Evolutionary conservation across 2,888 invertebrate species (phyloP).

Genomic region (Leucoma salicis): DNA sequence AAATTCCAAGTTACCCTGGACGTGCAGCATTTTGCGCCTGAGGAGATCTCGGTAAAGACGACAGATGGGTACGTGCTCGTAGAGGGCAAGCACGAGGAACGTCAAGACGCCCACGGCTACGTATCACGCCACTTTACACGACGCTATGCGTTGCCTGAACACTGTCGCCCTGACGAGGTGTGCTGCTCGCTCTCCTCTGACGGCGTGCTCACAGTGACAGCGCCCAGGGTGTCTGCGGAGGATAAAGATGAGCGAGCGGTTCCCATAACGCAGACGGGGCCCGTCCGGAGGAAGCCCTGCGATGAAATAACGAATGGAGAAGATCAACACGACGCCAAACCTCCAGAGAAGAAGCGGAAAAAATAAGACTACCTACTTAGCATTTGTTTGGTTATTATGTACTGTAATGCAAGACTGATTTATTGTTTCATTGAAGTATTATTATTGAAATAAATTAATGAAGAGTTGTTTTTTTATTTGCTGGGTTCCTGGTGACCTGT

Average conservation of each 20-base stretch:
- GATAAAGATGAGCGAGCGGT: conserved; percentile 73
- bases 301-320: conserved; percentile 42
- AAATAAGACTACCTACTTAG: conserved; percentile 4
- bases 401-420: not conserved
- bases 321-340: conserved; percentile 38
- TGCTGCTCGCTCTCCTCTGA: conserved; percentile 88
- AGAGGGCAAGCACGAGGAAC: conserved; percentile 91
- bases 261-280: conserved; percentile 84
- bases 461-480: too few species aligned
- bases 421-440: too few species aligned
- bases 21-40: conserved; percentile 89
- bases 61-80: conserved; percentile 86
- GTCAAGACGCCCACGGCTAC: conserved; percentile 87
- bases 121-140: conserved; percentile 89
- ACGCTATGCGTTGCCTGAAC: conserved; percentile 88
- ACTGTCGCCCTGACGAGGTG: conserved; percentile 86
- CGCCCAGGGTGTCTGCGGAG: conserved; percentile 65
- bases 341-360: conserved; percentile 64
- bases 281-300: conserved; percentile 72
- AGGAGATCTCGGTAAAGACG: conserved; percentile 89
- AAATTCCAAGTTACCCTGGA: conserved; percentile 87
- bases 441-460: too few species aligned
- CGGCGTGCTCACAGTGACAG: conserved; percentile 87
- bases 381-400: too few species aligned
- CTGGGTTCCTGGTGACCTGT: too few species aligned